Evolutionary conservation across 2,113 vertebrate genomes (phyloP).

Genomic region (Hemibagrus wyckioides): DNA sequence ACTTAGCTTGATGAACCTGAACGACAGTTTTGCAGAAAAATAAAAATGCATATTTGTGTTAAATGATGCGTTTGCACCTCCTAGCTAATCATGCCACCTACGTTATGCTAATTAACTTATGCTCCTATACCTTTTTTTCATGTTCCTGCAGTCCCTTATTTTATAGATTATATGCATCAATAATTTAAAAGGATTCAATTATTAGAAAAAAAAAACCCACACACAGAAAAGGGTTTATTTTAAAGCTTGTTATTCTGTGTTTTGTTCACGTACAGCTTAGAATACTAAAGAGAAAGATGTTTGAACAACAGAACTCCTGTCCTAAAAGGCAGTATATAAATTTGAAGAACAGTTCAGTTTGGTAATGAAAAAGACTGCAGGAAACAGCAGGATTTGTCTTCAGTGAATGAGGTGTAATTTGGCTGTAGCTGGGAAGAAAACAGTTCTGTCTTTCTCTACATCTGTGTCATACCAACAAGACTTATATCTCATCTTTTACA

Average conservation of each 20-base stretch:
- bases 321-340: not conserved
- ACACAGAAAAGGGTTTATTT: not conserved
- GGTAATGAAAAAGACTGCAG: not conserved
- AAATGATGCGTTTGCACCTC: too few relatives aligned
- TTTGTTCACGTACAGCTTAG: not conserved
- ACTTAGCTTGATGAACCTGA: not conserved
- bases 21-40: not conserved
- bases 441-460: slow-evolving; percentile 17
- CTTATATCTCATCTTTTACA: slow-evolving; percentile 22
- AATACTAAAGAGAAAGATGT: not conserved
- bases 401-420: slow-evolving; percentile 5
- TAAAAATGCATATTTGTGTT: too few relatives aligned
- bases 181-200: not conserved
- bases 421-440: not conserved
- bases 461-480: slow-evolving; percentile 9
- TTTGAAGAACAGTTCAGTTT: not conserved
- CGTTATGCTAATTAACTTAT: not conserved
- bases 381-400: not conserved
- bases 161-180: not conserved
- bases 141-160: not conserved
- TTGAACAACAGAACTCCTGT: not conserved
- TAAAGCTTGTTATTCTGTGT: not conserved
- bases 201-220: not conserved
- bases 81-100: not conserved
- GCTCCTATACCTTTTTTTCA: not conserved